Percentiles rank a stretch among this genome's conserved stretches.
Evolutionary conservation across 2,797 vertebrate genomes (phyloP).

Genomic region (Hipposideros larvatus): DNA sequence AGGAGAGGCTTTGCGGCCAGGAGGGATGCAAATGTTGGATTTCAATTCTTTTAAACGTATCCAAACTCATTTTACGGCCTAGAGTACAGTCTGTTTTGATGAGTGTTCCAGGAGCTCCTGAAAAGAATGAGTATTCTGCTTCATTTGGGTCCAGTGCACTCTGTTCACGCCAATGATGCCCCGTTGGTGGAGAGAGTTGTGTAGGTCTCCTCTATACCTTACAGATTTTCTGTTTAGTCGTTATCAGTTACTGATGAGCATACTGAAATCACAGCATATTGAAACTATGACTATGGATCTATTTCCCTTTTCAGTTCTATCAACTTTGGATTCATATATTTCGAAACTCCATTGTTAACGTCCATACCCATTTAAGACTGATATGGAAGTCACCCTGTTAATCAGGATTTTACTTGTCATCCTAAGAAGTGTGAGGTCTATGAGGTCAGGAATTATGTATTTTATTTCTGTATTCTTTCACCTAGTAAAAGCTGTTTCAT

Average conservation of each 20-base stretch:
- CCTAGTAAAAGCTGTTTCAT: neutral
- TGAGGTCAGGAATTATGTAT: neutral
- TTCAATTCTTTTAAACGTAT: neutral
- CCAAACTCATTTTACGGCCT: neutral
- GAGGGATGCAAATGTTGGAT: neutral
- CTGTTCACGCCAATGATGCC: accelerated
- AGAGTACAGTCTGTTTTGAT: neutral
- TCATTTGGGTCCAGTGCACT: neutral
- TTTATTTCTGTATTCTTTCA: neutral
- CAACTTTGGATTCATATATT: neutral
- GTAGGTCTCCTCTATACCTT: too few relatives aligned
- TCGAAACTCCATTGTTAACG: neutral
- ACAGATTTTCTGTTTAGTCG: too few relatives aligned
- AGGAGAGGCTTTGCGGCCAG: neutral
- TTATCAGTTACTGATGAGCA: too few relatives aligned
- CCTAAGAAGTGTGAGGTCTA: neutral
- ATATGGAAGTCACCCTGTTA: neutral
- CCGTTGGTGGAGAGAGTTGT: too few relatives aligned
- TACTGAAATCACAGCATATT: too few relatives aligned
- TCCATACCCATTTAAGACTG: neutral
- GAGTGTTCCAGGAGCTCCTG: neutral
- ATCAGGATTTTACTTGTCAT: neutral
- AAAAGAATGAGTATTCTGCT: neutral
- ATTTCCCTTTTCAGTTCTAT: neutral
- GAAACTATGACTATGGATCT: neutral